A percentile compares a stretch with the other conserved stretches of the same genome.
Evolutionary conservation across 2,797 vertebrate species (phyloP).

Genomic region (Ctenopoma kingsleyae): DNA sequence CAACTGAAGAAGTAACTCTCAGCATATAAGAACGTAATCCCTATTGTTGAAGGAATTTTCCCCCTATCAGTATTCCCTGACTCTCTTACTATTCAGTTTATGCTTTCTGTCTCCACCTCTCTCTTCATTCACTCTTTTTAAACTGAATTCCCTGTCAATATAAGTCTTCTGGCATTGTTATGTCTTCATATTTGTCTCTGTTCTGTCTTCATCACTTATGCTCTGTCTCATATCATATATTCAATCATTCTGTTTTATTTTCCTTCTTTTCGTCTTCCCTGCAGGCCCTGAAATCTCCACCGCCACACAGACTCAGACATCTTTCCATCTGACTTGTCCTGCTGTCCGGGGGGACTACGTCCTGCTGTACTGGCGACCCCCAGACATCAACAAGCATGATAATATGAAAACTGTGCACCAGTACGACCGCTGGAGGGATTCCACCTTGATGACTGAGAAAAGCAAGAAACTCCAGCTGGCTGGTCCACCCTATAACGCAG

Average conservation of each 20-base stretch:
- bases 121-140: slow-evolving; percentile 35
- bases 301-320: slow-evolving; percentile 40
- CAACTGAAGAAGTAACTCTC: slow-evolving; percentile 58
- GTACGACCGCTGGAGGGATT: slow-evolving; percentile 81
- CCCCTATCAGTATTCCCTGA: slow-evolving; percentile 33
- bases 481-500: slow-evolving; percentile 45
- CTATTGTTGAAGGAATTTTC: slow-evolving; percentile 64
- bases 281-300: slow-evolving; percentile 55
- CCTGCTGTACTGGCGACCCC: slow-evolving; percentile 67
- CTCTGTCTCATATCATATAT: slow-evolving; percentile 14
- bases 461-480: slow-evolving; percentile 54
- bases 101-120: slow-evolving; percentile 32
- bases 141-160: slow-evolving; percentile 13
- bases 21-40: slow-evolving; percentile 78
- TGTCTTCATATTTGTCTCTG: slow-evolving; percentile 20
- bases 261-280: slow-evolving; percentile 6
- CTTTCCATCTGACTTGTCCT: slow-evolving; percentile 70
- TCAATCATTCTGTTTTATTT: slow-evolving; percentile 19
- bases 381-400: slow-evolving; percentile 13
- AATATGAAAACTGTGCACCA: slow-evolving; percentile 41
- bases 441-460: not conserved
- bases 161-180: slow-evolving; percentile 17
- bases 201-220: not conserved
- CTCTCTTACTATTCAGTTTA: slow-evolving; percentile 53
- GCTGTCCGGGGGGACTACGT: slow-evolving; percentile 77